Evolutionary conservation across 2,797 vertebrate species (phyloP), one percentile per base, ranked within the genome.

Genomic region (Taenioides sp.): DNA sequence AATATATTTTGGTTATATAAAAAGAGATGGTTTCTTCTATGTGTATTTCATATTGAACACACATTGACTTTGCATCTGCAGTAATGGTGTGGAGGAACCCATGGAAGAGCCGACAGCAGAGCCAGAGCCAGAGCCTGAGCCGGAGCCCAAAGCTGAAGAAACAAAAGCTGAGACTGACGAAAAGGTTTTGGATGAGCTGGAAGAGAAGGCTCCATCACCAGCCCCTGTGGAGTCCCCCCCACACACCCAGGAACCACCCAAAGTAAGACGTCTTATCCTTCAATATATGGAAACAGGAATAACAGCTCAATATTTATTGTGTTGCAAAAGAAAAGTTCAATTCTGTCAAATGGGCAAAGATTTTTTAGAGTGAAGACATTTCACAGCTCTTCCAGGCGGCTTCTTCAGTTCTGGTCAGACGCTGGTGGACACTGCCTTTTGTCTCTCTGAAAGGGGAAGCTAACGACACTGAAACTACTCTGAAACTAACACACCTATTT

Each of bases 41-140:
- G 55, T 20, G 5, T n/a, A 49, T 28, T 5, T 3, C 63, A 0
- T 71, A 4, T 69, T 5, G 0, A 65, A 63, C 1, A 81, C 37
- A 14, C 0, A 73, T 18, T 4, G 78, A 23, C 34, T 74, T 47
- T 14, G 73, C 1, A 11, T 57, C 14, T 92, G 16, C 83, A 98
- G 97, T 65, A 98, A 98, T 87, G 96, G 97, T 22, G 95, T 98
- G 73, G 97, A 98, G 86, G 97, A 98, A 74, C 89, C 95, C 0
- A 94, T 98, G 85, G 97, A 98, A 85, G 96, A 98, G 77, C 93
- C 95, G 0, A 92, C 93, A 77, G 92, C 95, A 0, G 96, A 98
- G 57, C 94, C 94, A 1, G 96, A 98, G 76, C 93, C 95, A 0
- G 96, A 97, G 60, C 84, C 95, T 10, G 97, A 97, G 84, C 93